Conservation (phyloP, 1,140 invertebrate genomes). For the Sycophaga agraensis region DNA sequence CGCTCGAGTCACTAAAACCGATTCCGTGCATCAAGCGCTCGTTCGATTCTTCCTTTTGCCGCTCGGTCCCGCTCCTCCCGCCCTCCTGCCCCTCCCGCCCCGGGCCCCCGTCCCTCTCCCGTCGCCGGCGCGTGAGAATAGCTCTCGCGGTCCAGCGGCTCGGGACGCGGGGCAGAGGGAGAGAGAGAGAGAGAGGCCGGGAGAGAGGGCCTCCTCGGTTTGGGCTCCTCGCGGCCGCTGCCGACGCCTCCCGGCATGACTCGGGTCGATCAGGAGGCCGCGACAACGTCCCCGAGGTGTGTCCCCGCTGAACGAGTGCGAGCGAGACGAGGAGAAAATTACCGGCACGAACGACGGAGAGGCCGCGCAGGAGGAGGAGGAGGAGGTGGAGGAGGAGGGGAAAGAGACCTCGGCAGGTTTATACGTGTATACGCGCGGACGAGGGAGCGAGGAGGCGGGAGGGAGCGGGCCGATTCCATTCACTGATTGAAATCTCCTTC, state of each 20-base stretch:
- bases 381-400: slow-evolving; percentile 28
- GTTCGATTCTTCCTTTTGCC: not conserved
- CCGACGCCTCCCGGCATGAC: too few relatives aligned
- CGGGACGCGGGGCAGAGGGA: slow-evolving; percentile 1
- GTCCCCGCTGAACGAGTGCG: slow-evolving; percentile 35
- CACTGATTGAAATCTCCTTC: slow-evolving; percentile 64
- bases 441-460: slow-evolving; percentile 37
- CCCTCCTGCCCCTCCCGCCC: not conserved
- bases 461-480: slow-evolving; percentile 56
- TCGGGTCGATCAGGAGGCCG: slow-evolving; percentile 39
- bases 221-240: too few relatives aligned
- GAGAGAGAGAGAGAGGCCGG: too few relatives aligned
- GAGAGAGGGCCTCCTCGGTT: too few relatives aligned
- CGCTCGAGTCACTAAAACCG: slow-evolving; percentile 19
- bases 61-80: not conserved
- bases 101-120: not conserved
- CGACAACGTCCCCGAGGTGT: slow-evolving; percentile 48
- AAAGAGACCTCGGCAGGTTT: slow-evolving; percentile 22
- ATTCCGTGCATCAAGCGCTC: slow-evolving; percentile 13
- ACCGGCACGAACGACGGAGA: slow-evolving; percentile 36
- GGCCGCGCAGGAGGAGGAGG: slow-evolving; percentile 33
- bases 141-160: not conserved
- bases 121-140: slow-evolving; percentile 5
- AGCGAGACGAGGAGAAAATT: slow-evolving; percentile 32
- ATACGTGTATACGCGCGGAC: slow-evolving; percentile 27